These are phyloP conservation scores for Anabas testudineus DNA, from an alignment of 2,797 vertebrate genomes.

Conservation along the genomic window DNA sequence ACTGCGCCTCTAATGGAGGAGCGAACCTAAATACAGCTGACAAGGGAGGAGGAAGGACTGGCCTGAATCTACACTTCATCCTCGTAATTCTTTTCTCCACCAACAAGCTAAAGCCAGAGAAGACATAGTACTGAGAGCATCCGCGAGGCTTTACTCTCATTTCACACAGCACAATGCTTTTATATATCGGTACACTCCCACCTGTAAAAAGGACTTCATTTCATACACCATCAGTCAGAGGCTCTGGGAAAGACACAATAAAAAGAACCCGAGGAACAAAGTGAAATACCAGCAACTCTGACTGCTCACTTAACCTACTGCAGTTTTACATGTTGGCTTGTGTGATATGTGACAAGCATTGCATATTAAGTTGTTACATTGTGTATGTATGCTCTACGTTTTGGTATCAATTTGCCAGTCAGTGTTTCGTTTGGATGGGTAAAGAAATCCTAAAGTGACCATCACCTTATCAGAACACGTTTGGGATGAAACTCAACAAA, in stretches of 20 bases:
- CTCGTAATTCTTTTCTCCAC: conserved; percentile 70
- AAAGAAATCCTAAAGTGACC: conserved; percentile 12
- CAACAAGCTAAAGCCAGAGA: conserved; percentile 74
- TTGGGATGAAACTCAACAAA: conserved; percentile 11
- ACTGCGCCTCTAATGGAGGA: conserved; percentile 33
- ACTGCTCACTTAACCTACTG: conserved; percentile 21
- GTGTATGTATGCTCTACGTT: conserved; percentile 41
- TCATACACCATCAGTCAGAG: conserved; percentile 14
- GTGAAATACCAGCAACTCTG: conserved; percentile 7
- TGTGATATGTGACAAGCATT: conserved; percentile 53
- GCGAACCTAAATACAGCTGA: conserved; percentile 36
- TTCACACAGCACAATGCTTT: conserved; percentile 46
- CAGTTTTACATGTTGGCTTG: conserved; percentile 41
- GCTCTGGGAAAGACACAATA: conserved; percentile 4
- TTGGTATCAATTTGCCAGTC: conserved; percentile 21
- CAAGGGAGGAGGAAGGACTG: conserved; percentile 44
- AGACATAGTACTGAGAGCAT: conserved; percentile 66
- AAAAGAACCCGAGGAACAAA: conserved; percentile 5
- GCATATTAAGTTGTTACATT: conserved; percentile 37
- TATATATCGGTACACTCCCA: conserved; percentile 13
- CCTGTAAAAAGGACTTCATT: conserved; percentile 7
- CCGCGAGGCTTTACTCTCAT: conserved; percentile 19
- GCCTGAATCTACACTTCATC: conserved; percentile 70
- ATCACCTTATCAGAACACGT: conserved; percentile 2
- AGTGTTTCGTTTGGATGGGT: conserved; percentile 31